Evolutionary conservation across 1,140 invertebrate species (phyloP).

Genomic region (Aphelinus atriplicis): DNA sequence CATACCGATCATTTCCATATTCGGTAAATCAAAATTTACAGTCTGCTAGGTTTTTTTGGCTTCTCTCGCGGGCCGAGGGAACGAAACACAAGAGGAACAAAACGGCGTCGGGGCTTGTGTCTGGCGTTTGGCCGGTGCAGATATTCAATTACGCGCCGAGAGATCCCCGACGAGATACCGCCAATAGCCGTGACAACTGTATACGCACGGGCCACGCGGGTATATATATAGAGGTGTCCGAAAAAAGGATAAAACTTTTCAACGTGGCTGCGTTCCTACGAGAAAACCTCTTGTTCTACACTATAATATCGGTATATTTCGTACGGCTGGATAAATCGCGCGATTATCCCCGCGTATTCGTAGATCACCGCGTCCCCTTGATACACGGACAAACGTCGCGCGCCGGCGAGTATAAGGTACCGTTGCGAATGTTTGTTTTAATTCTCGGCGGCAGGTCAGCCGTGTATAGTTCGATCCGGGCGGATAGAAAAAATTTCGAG

Average conservation of each 20-base stretch:
- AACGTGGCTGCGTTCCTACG: too few species aligned
- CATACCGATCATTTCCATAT: slow-evolving; percentile 4
- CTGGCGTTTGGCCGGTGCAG: slow-evolving; percentile 30
- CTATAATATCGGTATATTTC: too few species aligned
- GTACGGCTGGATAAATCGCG: too few species aligned
- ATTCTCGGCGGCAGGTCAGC: too few species aligned
- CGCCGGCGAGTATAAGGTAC: too few species aligned
- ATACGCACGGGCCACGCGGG: slow-evolving; percentile 44
- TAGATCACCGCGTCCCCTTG: too few species aligned
- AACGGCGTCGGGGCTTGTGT: slow-evolving; percentile 13
- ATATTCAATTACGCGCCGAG: slow-evolving; percentile 55
- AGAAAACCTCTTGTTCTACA: too few species aligned
- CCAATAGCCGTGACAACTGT: slow-evolving; percentile 54
- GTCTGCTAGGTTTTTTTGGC: background rate
- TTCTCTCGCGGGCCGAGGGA: slow-evolving; percentile 11
- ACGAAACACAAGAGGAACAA: slow-evolving; percentile 1
- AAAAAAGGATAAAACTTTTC: slow-evolving; percentile 42
- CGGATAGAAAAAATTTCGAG: too few species aligned
- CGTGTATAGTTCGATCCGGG: too few species aligned
- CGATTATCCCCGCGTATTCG: too few species aligned
- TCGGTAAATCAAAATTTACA: slow-evolving; percentile 1
- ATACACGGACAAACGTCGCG: too few species aligned
- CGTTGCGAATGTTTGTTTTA: too few species aligned
- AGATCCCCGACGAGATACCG: slow-evolving; percentile 54
- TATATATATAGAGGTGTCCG: slow-evolving; percentile 40